Conservation (phyloP, 2,888 invertebrate genomes). For the Cheilosia impressa region DNA sequence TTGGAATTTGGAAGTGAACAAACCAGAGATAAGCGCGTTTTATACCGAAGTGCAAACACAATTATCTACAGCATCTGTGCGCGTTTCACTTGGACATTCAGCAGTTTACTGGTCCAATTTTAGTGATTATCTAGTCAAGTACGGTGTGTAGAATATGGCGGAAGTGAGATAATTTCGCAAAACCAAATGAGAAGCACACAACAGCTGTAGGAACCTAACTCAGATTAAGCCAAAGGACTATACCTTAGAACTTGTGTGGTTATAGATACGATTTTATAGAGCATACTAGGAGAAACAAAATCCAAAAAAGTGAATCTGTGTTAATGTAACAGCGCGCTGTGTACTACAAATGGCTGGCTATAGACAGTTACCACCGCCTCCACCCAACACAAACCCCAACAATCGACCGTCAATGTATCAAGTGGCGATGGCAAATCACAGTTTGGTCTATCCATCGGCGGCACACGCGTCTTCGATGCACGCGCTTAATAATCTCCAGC, state of each 20-base stretch:
- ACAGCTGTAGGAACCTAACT: constrained; percentile 6
- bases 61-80: constrained; percentile 56
- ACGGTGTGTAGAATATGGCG: constrained; percentile 45
- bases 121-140: constrained; percentile 61
- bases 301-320: constrained; percentile 26
- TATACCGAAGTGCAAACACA: constrained; percentile 47
- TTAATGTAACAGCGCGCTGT: constrained; percentile 43
- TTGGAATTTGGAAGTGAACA: constrained; percentile 55
- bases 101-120: constrained; percentile 49
- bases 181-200: constrained; percentile 1
- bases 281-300: background rate
- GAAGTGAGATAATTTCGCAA: constrained; percentile 40
- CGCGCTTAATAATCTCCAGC: constrained; percentile 82
- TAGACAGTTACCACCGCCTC: constrained; percentile 79
- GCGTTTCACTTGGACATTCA: constrained; percentile 66
- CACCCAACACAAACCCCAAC: constrained; percentile 75
- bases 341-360: constrained; percentile 77
- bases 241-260: constrained; percentile 1
- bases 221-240: background rate
- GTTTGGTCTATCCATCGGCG: constrained; percentile 83
- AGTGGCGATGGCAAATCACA: constrained; percentile 83
- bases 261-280: constrained; percentile 18
- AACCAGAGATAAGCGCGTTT: constrained; percentile 50
- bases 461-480: constrained; percentile 82
- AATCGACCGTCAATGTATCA: constrained; percentile 81